Conservation (phyloP, 2,888 invertebrate genomes). For the Ypsolopha sequella region DNA sequence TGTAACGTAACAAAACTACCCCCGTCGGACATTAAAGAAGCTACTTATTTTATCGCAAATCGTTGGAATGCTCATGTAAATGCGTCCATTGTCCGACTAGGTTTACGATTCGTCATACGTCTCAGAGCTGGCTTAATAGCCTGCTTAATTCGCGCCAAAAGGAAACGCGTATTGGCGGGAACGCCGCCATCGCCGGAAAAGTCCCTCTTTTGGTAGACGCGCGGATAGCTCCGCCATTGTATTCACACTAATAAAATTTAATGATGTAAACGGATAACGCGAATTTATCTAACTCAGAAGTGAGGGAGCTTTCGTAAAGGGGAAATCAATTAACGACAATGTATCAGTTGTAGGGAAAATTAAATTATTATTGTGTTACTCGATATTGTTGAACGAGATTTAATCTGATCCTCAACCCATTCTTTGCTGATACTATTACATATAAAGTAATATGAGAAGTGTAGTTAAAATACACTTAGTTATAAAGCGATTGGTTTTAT, state of each 20-base stretch:
- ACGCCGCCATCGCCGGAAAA: constrained; percentile 46
- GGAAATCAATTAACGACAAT: constrained; percentile 59
- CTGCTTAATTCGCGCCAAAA: constrained; percentile 64
- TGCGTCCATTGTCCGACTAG: constrained; percentile 38
- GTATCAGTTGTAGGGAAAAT: constrained; percentile 47
- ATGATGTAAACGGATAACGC: constrained; percentile 69
- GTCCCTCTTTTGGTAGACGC: constrained; percentile 44
- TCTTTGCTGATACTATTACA: too few relatives aligned
- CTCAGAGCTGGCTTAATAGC: constrained; percentile 60
- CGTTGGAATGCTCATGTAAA: constrained; percentile 36
- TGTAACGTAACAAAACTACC: constrained; percentile 14
- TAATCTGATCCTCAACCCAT: neutral
- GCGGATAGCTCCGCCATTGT: constrained; percentile 48
- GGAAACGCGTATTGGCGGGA: constrained; percentile 58
- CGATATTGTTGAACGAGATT: constrained; percentile 34
- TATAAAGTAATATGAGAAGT: neutral
- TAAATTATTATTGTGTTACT: constrained; percentile 18
- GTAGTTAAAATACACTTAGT: constrained; percentile 2
- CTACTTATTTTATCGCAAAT: constrained; percentile 31
- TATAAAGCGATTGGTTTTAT: constrained; percentile 18
- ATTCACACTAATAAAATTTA: constrained; percentile 67
- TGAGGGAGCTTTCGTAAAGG: constrained; percentile 42
- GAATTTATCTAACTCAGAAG: constrained; percentile 57
- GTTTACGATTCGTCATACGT: constrained; percentile 63
- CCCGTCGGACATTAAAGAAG: neutral